These are phyloP conservation scores for Campylomormyrus numenius DNA, from an alignment of 2,113 vertebrate genomes.

Conservation along the genomic window DNA sequence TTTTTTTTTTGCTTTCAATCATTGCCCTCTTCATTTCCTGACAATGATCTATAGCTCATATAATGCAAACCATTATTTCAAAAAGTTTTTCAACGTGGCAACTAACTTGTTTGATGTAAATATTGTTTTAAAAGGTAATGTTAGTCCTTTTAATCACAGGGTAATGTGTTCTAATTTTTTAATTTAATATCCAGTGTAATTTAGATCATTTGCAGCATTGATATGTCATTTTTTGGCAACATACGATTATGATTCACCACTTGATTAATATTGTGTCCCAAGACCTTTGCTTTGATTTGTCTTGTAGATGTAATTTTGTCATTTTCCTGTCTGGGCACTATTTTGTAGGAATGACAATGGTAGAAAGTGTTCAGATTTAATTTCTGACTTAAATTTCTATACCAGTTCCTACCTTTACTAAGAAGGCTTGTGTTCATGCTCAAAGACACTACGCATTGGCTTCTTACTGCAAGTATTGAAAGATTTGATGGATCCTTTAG, in stretches of 20 bases:
- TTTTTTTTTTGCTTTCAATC: neutral
- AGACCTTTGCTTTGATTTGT: neutral
- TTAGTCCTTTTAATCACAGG: neutral
- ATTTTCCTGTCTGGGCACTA: neutral
- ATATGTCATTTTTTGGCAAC: neutral
- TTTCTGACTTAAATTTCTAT: neutral
- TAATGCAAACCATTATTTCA: neutral
- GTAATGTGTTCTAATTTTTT: neutral
- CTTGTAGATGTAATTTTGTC: neutral
- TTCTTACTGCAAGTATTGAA: neutral
- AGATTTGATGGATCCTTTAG: conserved; percentile 1
- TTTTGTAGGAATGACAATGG: neutral
- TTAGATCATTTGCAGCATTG: neutral
- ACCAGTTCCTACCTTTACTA: neutral
- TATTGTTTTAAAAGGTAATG: neutral
- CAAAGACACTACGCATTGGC: neutral
- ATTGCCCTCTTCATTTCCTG: neutral
- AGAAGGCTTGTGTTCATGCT: neutral
- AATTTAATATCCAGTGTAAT: neutral
- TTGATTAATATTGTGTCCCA: neutral
- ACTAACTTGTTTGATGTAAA: neutral
- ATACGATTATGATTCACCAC: neutral
- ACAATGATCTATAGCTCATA: neutral
- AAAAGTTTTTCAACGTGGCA: neutral
- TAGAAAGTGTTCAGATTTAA: neutral